Conservation (phyloP, 2,113 vertebrate genomes). For the Pelvicachromis taeniatus region DNA sequence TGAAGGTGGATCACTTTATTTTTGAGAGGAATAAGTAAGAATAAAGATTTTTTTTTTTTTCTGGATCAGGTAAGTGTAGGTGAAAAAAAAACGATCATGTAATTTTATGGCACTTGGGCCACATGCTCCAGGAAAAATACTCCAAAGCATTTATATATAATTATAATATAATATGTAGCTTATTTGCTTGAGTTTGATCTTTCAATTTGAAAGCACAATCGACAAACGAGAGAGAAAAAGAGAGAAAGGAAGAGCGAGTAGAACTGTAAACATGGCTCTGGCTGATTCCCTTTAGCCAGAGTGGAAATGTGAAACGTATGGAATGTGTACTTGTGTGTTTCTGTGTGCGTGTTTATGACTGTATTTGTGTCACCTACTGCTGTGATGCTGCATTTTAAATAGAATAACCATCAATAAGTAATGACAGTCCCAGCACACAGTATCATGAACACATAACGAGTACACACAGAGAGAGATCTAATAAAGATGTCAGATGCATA, state of each 20-base stretch:
- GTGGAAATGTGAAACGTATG: neutral
- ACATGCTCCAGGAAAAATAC: too few relatives aligned
- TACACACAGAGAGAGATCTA: neutral
- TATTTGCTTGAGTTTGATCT: neutral
- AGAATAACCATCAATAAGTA: slow-evolving; percentile 55
- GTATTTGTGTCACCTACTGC: slow-evolving; percentile 48
- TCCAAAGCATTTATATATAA: too few relatives aligned
- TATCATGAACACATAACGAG: slow-evolving; percentile 32
- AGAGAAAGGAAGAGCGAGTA: neutral
- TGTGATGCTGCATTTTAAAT: slow-evolving; percentile 57
- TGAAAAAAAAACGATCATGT: too few relatives aligned
- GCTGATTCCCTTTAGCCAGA: slow-evolving; percentile 1
- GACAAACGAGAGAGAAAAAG: neutral
- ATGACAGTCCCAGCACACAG: slow-evolving; percentile 36
- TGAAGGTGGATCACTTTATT: too few relatives aligned
- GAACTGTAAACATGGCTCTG: neutral
- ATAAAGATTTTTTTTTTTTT: too few relatives aligned
- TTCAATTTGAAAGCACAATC: neutral
- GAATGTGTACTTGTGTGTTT: neutral
- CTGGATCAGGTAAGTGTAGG: too few relatives aligned
- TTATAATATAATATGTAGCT: too few relatives aligned
- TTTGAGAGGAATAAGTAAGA: too few relatives aligned
- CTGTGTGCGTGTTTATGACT: slow-evolving; percentile 14
- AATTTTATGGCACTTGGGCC: too few relatives aligned
- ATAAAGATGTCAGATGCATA: slow-evolving; percentile 12